Base-by-base conservation (phyloP, 2,888 invertebrate genomes). In the Fragum whitleyi region DNA sequence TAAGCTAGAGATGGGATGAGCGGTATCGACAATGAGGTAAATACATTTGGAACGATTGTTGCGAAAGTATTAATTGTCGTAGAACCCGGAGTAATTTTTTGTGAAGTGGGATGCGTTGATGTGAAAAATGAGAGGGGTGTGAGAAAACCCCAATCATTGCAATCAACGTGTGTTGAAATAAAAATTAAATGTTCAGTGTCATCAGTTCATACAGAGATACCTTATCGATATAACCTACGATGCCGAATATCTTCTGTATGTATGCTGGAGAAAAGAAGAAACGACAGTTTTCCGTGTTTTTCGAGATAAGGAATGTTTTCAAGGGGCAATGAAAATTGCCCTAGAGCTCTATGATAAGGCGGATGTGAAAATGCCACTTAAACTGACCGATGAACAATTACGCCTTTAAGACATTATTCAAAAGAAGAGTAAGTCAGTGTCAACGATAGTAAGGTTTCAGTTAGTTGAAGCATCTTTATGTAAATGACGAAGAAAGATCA, bases 11-110 rank as follows among this genome's bases (percentile, higher is more conserved):
- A 14, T 19, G 57, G 55, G 19, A 77, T 79, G 72, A 72, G 79
- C 47, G 83, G 77, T 19, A 74, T 55, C 16, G 68, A 55, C 21
- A 83, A 79, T 42, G 79, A 83, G 51, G 53, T 74, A n/a, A 79
- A 83, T 71, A 76, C 75, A 1, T 53, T 82, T 6, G 72, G 71
- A 26, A 85, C 81, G 2, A n/a, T 81, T 9, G 76, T 81, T 61
- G 68, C 72, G 3, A 78, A 81, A 42, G 73, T 81, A 32, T 19
- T 81, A 14, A 79, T 79, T 3, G 65, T 75, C 14, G 19, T 81
- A 1, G 32, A 21, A 26, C 81, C 85, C 6, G 70, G 65, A 6
- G 21, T 75, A 26, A 61, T 19, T 1, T 79, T 69, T 51, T 68
- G 57, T 51, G 85, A 85, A 73, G 81, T 79, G 21, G 85, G 79